Conservation (phyloP, 2,888 invertebrate species). For the Aporophyla nigra region DNA sequence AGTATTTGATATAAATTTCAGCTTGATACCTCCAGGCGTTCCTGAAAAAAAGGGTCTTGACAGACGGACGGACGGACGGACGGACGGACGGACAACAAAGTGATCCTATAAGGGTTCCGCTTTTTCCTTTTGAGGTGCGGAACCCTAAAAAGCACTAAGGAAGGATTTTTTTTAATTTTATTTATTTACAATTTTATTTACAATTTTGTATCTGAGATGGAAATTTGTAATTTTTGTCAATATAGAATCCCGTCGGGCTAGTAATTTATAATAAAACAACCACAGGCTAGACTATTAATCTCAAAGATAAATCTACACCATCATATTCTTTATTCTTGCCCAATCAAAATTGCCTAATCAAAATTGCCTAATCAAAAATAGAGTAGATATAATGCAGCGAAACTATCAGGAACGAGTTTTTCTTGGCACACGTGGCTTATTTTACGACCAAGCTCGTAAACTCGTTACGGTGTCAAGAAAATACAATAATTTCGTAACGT, state of each 20-base stretch:
- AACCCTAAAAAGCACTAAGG: not conserved
- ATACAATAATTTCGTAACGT: slow-evolving; percentile 69
- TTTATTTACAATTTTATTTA: too few relatives aligned
- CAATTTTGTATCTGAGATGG: too few relatives aligned
- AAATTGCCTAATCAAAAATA: slow-evolving; percentile 53
- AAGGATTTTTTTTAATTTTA: not conserved
- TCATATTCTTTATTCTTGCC: slow-evolving; percentile 22
- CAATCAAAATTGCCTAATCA: slow-evolving; percentile 34
- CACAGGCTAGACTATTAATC: slow-evolving; percentile 1
- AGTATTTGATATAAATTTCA: too few relatives aligned
- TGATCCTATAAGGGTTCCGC: too few relatives aligned
- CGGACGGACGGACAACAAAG: too few relatives aligned
- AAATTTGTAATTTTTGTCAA: not conserved
- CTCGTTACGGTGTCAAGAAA: slow-evolving; percentile 69
- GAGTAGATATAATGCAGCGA: slow-evolving; percentile 34
- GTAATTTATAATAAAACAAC: not conserved
- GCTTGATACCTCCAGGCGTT: too few relatives aligned
- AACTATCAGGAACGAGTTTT: slow-evolving; percentile 47
- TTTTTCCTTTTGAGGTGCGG: too few relatives aligned
- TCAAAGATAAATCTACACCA: not conserved
- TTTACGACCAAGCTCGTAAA: slow-evolving; percentile 76
- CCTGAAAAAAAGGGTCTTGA: too few relatives aligned
- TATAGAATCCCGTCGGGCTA: not conserved
- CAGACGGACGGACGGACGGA: too few relatives aligned
- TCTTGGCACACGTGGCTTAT: slow-evolving; percentile 67